phyloP scores from a whole-genome alignment of 2,113 vertebrate species.

The Cebus imitator region DNA sequence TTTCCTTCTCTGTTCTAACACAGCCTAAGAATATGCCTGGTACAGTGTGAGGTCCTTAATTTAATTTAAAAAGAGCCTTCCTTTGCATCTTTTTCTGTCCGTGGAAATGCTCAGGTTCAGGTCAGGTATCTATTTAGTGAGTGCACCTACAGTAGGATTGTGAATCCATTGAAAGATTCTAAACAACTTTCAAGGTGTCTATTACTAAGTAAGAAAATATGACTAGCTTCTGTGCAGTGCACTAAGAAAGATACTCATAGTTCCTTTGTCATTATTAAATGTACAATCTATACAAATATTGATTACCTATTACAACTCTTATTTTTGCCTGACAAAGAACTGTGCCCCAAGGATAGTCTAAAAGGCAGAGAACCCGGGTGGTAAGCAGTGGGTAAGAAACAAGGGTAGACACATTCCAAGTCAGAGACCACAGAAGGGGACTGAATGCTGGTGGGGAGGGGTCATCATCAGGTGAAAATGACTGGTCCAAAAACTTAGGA shows the following conservation, averaged over 20 bases:
- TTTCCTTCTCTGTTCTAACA: not conserved
- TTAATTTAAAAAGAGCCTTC: not conserved
- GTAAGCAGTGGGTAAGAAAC: not conserved
- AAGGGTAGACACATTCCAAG: not conserved
- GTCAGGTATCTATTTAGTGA: not conserved
- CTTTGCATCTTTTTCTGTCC: not conserved
- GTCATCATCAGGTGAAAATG: accelerated
- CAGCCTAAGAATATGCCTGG: not conserved
- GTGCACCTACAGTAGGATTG: not conserved
- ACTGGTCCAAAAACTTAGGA: not conserved
- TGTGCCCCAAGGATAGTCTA: too few species aligned
- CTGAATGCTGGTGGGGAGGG: accelerated
- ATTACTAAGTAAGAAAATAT: not conserved
- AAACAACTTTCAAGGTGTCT: not conserved
- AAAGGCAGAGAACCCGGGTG: accelerated
- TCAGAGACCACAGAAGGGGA: not conserved
- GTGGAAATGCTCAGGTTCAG: not conserved
- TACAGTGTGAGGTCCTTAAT: not conserved
- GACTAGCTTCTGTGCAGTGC: not conserved
- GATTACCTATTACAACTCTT: not conserved
- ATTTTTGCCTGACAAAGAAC: not conserved
- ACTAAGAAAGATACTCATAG: not conserved
- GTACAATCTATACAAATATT: not conserved
- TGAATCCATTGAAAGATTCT: not conserved
- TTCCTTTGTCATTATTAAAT: not conserved